Conservation (phyloP, 2,888 invertebrate species). For the Chaetogeoica ovagalla region DNA sequence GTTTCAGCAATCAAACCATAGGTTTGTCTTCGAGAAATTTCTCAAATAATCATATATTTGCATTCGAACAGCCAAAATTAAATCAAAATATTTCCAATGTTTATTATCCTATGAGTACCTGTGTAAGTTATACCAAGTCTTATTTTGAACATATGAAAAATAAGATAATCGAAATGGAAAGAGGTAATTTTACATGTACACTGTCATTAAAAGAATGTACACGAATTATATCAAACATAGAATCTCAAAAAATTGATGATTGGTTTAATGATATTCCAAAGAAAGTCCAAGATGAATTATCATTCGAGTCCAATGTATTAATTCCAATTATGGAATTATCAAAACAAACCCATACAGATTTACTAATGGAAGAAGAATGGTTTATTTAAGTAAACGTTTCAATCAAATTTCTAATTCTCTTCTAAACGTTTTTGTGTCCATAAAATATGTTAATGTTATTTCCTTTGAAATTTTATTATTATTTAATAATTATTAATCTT, state of each 20-base stretch:
- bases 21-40: background rate
- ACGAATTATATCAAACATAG: conserved; percentile 15
- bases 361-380: background rate
- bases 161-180: background rate
- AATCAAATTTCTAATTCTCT: background rate
- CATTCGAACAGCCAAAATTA: conserved; percentile 35
- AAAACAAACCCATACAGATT: background rate
- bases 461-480: background rate
- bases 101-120: conserved; percentile 12
- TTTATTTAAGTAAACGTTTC: background rate
- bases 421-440: conserved; percentile 35
- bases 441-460: conserved; percentile 29
- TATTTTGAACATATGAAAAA: conserved; percentile 1
- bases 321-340: background rate
- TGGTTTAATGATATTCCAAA: conserved; percentile 39
- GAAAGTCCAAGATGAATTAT: conserved; percentile 33
- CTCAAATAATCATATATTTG: conserved; percentile 20
- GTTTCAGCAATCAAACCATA: background rate
- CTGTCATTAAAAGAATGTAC: conserved; percentile 4
- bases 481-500: conserved; percentile 1
- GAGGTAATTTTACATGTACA: background rate
- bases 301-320: conserved; percentile 8
- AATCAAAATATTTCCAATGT: background rate
- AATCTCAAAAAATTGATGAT: conserved; percentile 17
- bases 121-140: background rate